These are phyloP conservation scores for Glareola pratincola DNA, from an alignment of 2,113 vertebrate genomes.

Conservation along the genomic window DNA sequence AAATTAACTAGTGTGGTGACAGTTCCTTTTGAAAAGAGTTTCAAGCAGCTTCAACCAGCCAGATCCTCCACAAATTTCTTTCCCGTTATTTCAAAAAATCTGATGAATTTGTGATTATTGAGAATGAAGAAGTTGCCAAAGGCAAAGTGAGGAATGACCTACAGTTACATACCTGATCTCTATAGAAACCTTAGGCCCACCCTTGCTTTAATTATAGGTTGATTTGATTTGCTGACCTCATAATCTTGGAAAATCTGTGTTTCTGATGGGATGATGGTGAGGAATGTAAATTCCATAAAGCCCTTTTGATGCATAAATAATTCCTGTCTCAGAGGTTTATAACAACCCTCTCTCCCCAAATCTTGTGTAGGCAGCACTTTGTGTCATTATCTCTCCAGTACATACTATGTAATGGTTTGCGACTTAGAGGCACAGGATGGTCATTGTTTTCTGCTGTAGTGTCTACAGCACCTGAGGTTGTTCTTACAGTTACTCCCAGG, in stretches of 20 bases:
- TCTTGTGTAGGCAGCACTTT: neutral
- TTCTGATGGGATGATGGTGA: neutral
- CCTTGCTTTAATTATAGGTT: neutral
- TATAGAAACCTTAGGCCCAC: neutral
- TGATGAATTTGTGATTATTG: neutral
- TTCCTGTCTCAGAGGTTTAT: neutral
- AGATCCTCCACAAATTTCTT: neutral
- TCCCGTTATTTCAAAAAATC: neutral
- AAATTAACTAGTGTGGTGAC: neutral
- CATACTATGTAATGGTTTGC: neutral
- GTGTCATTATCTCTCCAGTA: neutral
- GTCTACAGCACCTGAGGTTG: neutral
- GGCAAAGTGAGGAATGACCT: neutral
- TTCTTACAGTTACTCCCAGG: neutral
- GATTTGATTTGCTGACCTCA: neutral
- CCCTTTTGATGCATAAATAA: neutral
- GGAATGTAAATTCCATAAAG: neutral
- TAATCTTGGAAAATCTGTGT: neutral
- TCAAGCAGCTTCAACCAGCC: neutral
- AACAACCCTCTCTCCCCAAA: neutral
- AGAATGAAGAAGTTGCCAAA: neutral
- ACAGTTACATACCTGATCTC: neutral
- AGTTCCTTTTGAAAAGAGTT: neutral
- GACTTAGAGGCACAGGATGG: neutral
- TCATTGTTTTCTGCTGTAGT: neutral